Evolutionary conservation across 2,797 vertebrate genomes (phyloP).

Genomic region (Micropoecilia bifurca): DNA sequence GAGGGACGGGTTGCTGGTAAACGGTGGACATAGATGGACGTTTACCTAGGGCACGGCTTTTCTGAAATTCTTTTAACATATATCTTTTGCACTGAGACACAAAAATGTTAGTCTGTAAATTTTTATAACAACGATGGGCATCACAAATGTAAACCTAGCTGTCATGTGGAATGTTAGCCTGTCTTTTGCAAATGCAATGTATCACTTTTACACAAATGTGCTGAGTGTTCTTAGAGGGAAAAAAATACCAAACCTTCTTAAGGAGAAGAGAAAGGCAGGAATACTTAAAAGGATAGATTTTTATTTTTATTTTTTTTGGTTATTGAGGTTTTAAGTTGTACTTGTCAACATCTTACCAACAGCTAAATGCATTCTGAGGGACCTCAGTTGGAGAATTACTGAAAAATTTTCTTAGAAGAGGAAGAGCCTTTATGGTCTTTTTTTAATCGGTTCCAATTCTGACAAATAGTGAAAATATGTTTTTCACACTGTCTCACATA

Average conservation of each 20-base stretch:
- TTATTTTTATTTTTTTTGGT: background rate
- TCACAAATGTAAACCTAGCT: slow-evolving; percentile 80
- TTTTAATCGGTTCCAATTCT: background rate
- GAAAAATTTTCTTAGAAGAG: background rate
- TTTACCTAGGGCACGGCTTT: slow-evolving; percentile 78
- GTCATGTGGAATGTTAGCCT: slow-evolving; percentile 84
- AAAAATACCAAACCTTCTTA: slow-evolving; percentile 69
- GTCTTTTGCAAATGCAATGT: slow-evolving; percentile 81
- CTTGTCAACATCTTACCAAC: background rate
- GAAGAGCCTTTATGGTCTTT: background rate
- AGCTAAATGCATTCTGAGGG: background rate
- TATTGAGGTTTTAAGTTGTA: background rate
- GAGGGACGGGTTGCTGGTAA: slow-evolving; percentile 30
- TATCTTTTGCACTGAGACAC: slow-evolving; percentile 88
- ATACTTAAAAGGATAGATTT: slow-evolving; percentile 22
- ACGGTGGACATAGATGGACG: slow-evolving; percentile 23
- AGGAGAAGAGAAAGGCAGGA: slow-evolving; percentile 51
- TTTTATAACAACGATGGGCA: slow-evolving; percentile 79
- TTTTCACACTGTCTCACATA: background rate
- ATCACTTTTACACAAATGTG: slow-evolving; percentile 79
- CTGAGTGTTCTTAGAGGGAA: slow-evolving; percentile 68
- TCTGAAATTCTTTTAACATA: slow-evolving; percentile 76
- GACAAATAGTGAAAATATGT: background rate
- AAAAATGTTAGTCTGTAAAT: slow-evolving; percentile 84
- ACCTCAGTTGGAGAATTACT: background rate